phyloP scores from a whole-genome alignment of 2,888 invertebrate species.

The Galeopsomyia nigrocyanea region DNA sequence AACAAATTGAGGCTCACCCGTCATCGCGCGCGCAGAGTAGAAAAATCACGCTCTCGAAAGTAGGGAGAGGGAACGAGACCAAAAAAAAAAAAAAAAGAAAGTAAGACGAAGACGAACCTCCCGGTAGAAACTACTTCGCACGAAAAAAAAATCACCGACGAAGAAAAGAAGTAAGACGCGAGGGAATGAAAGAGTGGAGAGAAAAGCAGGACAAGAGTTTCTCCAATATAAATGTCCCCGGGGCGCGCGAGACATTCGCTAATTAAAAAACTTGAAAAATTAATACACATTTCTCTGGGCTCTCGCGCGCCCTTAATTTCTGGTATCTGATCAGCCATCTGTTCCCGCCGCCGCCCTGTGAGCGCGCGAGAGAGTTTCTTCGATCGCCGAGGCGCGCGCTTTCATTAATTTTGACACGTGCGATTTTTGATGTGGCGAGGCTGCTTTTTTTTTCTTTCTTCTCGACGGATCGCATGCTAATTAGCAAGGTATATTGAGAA shows the following conservation, averaged over 20 bases:
- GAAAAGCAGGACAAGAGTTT: conserved; percentile 54
- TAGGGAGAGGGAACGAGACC: conserved; percentile 3
- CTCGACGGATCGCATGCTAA: conserved; percentile 1
- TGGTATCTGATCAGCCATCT: conserved; percentile 69
- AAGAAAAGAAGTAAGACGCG: conserved; percentile 39
- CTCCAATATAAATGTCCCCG: conserved; percentile 68
- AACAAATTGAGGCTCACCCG: conserved; percentile 57
- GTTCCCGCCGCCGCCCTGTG: conserved; percentile 53
- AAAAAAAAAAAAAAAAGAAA: conserved; percentile 26
- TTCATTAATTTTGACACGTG: conserved; percentile 34
- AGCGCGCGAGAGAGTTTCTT: conserved; percentile 5
- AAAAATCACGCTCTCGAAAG: conserved; percentile 43
- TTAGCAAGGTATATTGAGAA: conserved; percentile 4
- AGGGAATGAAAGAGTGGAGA: conserved; percentile 46
- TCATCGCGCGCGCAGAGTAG: conserved; percentile 48
- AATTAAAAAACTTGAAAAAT: conserved; percentile 70
- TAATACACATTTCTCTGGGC: conserved; percentile 69
- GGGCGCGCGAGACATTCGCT: conserved; percentile 67
- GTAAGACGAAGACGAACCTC: conserved; percentile 25
- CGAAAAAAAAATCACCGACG: conserved; percentile 34
- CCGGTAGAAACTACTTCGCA: conserved; percentile 28
- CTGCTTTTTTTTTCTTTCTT: conserved; percentile 6
- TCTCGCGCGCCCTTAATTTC: conserved; percentile 63
- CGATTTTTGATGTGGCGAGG: conserved; percentile 24
- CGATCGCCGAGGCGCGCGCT: conserved; percentile 30